Base-by-base conservation (phyloP, 2,888 invertebrate species). In the Drosophila infuscata region DNA sequence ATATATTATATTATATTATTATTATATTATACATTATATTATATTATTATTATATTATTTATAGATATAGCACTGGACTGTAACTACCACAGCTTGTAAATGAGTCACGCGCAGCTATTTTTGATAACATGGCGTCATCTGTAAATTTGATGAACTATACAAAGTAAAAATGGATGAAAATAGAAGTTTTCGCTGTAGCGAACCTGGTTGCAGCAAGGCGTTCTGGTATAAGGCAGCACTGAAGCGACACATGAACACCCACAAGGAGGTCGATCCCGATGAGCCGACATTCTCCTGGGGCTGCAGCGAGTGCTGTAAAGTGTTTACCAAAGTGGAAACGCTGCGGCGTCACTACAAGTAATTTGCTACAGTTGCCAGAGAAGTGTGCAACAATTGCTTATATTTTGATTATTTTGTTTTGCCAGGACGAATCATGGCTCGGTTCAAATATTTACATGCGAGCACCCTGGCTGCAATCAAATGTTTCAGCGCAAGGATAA, bases 401-500 rank as follows among this genome's bases (percentile, higher is more conserved):
- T 11, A 0, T 30, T 7, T n/a, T 3, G 4, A 8, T 15, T 15
- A 25, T 15, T 46, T 15, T 20, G 20, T 12, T 8, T 72, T 36
- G 0, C 15, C 36, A 79, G 79, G 63, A 78, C 79, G 7, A 60
- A 59, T 0, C 79, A 79, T 20, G 79, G 78, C 20, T 60, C 62
- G 17, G 38, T 79, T 0, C 30, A 53, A 11, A 29, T 78, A 1
- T 78, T 68, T 60, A 52, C 74, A 5, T 78, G 78, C 35, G 30
- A 35, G 0, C 38, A 30, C 32, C 65, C 68, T 3, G 78, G 69
- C 29, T 79, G 79, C 60, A 65, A n/a, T n/a, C 81, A 81, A 51
- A 81, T 79, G 79, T 79, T 79, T 17, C 79, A 79, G 60, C 79
- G 79, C 48, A 79, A 78, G 51, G 79, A 79, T 25, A 79, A 81